Evolutionary conservation across 2,113 vertebrate genomes (phyloP), one percentile per base, ranked within the genome.

Genomic region (Anas platyrhynchos): DNA sequence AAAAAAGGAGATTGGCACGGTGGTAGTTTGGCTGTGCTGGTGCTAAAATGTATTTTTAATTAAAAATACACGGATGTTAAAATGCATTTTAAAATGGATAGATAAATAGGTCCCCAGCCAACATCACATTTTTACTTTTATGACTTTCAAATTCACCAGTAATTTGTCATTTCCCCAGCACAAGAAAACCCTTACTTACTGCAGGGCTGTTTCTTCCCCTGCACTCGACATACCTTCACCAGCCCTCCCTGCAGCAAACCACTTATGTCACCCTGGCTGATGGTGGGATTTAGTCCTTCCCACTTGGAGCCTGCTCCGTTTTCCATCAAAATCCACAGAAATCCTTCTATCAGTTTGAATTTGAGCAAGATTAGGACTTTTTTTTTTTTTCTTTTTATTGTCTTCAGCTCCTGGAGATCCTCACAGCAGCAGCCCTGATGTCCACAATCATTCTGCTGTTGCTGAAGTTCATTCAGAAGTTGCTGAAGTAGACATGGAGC

Each of bases 21-120:
- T 22, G 84, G 89, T 80, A n/a, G 48, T 85, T 88, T 95, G 93
- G 94, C 86, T 96, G 76, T 34, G 86, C 84, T 86, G 95, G 71
- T 81, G 86, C 93, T 92, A 62, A 84, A 96, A 94, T 92, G 90
- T 81, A 76, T 92, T 97, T 97, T 96, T 97, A 95, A 97, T 97
- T 97, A 93, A 97, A 92, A 92, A 83, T 34, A 55, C 75, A 78
- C 1, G 8, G 44, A 65, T 66, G 82, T 71, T 74, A 72, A 77
- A 71, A 81, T 46, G 78, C 85, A 15, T 79, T 91, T 80, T 58
- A 54, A 75, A 88, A 88, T 72, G 69, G 82, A 83, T 16, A 68
- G 83, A 86, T 75, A 91, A 93, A 95, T 61, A 88, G 66, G 69
- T 78, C 26, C 58, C 25, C 23, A n/a, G 63, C 76, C 91, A 83